These are phyloP conservation scores for Drosophila rubida DNA, from an alignment of 2,888 invertebrate genomes.

Conservation along the genomic window DNA sequence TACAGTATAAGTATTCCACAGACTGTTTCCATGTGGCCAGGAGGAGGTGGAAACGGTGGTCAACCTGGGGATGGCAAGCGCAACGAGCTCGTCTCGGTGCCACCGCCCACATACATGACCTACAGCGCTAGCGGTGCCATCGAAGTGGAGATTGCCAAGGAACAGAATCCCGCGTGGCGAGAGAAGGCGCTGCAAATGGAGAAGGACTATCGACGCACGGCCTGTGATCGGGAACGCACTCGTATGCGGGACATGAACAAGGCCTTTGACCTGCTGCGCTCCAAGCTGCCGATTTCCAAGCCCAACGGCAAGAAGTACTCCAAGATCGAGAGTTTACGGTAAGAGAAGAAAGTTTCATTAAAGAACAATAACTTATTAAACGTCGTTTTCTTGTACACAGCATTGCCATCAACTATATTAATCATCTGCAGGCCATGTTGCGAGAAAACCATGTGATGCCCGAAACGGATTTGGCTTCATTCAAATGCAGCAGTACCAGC, in stretches of 20 bases:
- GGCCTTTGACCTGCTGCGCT: conserved; percentile 91
- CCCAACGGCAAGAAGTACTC: conserved; percentile 94
- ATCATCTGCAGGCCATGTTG: conserved; percentile 87
- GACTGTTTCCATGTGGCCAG: conserved; percentile 80
- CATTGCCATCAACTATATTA: conserved; percentile 91
- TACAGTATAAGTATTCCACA: conserved; percentile 78
- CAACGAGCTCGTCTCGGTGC: conserved; percentile 69
- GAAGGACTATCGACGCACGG: conserved; percentile 92
- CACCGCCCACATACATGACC: conserved; percentile 76
- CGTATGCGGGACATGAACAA: conserved; percentile 95
- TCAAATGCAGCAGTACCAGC: conserved; percentile 44
- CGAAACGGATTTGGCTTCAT: conserved; percentile 52
- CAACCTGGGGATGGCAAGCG: conserved; percentile 45
- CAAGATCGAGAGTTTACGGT: conserved; percentile 93
- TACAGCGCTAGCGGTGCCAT: conserved; percentile 57
- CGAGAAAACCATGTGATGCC: conserved; percentile 59
- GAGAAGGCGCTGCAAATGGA: conserved; percentile 88
- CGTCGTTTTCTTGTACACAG: conserved; percentile 82
- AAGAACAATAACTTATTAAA: not conserved
- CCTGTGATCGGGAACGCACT: conserved; percentile 93
- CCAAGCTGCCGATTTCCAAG: conserved; percentile 91
- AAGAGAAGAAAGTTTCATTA: conserved; percentile 42
- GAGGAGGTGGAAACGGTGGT: conserved; percentile 14
- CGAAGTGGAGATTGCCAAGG: conserved; percentile 79
- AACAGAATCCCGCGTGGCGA: conserved; percentile 86